Evolutionary conservation across 2,797 vertebrate species (phyloP).

Genomic region (Falco naumanni): DNA sequence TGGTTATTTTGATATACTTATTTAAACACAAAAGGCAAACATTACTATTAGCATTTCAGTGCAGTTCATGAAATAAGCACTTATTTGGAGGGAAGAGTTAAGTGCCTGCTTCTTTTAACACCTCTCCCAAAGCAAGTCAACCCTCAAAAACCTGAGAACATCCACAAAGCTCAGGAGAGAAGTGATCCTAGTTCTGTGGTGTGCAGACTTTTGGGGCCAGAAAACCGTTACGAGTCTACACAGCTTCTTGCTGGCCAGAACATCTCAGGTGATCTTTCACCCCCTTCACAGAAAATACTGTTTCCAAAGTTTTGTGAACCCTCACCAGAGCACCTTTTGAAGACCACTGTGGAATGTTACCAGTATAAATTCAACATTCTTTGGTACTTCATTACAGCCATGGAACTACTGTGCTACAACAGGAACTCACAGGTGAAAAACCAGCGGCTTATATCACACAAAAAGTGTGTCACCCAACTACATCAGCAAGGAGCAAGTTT

Average conservation of each 20-base stretch:
- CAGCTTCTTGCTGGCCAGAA: not conserved
- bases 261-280: not conserved
- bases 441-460: not conserved
- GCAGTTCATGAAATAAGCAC: not conserved
- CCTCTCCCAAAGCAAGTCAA: not conserved
- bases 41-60: not conserved
- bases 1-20: not conserved
- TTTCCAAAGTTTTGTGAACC: not conserved
- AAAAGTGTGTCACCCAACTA: not conserved
- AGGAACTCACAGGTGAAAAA: not conserved
- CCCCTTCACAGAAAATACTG: not conserved
- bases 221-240: fast-evolving
- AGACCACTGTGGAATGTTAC: not conserved
- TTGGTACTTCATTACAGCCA: not conserved
- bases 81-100: not conserved
- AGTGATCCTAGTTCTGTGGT: not conserved
- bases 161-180: not conserved
- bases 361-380: not conserved
- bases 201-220: not conserved
- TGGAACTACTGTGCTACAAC: not conserved
- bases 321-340: not conserved
- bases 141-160: not conserved
- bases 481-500: not conserved
- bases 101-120: not conserved
- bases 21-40: not conserved